Evolutionary conservation across 2,113 vertebrate genomes (phyloP).

Genomic region (Oncorhynchus keta): DNA sequence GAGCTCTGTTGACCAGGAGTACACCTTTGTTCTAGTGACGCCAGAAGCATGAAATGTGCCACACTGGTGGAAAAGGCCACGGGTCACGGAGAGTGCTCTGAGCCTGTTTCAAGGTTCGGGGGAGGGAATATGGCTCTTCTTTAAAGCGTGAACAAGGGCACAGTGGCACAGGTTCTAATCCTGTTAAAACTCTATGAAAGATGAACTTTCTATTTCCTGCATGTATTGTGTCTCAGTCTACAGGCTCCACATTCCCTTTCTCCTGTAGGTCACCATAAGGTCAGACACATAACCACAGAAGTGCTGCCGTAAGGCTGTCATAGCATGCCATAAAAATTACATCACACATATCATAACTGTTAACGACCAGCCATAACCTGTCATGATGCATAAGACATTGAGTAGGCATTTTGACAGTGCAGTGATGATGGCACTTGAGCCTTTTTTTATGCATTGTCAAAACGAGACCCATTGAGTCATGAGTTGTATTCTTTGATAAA

Average conservation of each 20-base stretch:
- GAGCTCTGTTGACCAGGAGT: background rate
- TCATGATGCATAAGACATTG: background rate
- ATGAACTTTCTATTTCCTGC: slow-evolving; percentile 5
- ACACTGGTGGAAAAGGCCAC: background rate
- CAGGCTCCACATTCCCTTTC: background rate
- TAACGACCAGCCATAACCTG: background rate
- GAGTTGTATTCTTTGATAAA: background rate
- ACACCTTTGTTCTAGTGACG: background rate
- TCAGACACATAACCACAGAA: background rate
- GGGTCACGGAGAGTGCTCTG: background rate
- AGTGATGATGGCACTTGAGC: background rate
- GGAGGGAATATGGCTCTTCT: background rate
- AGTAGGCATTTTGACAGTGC: background rate
- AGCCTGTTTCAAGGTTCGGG: background rate
- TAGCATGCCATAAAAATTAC: background rate
- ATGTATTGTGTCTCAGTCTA: background rate
- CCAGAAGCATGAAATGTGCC: background rate
- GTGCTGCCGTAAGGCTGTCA: background rate
- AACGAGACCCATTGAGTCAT: background rate
- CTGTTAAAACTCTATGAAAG: slow-evolving; percentile 1
- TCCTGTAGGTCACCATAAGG: slow-evolving; percentile 1
- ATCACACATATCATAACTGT: background rate
- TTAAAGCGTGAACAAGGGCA: background rate
- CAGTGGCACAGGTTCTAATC: background rate
- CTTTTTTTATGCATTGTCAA: background rate